These are phyloP conservation scores for Sphyrna mokarran DNA, from an alignment of 2,113 vertebrate species.

Conservation along the genomic window DNA sequence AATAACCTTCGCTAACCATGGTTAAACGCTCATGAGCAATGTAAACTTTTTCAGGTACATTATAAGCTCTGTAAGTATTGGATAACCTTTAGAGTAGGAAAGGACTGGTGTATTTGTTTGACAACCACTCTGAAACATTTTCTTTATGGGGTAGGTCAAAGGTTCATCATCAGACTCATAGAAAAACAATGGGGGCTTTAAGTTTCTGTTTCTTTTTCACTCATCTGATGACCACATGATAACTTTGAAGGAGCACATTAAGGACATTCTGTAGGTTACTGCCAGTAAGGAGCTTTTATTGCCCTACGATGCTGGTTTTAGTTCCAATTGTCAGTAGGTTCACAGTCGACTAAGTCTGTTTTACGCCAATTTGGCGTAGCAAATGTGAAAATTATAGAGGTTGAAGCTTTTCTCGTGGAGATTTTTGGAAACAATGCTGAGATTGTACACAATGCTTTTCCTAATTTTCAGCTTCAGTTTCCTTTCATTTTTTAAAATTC, in stretches of 20 bases:
- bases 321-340: not conserved
- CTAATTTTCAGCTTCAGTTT: not conserved
- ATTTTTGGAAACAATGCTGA: not conserved
- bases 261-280: not conserved
- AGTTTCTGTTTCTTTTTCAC: not conserved
- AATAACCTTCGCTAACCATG: not conserved
- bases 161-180: not conserved
- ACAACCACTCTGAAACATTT: not conserved
- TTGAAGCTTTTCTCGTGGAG: not conserved
- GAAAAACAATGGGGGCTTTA: conserved; percentile 18
- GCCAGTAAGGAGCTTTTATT: not conserved
- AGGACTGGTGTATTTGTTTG: not conserved
- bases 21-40: not conserved
- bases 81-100: not conserved
- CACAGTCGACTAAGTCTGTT: not conserved
- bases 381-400: not conserved
- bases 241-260: not conserved
- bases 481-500: not conserved
- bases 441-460: not conserved
- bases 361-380: not conserved
- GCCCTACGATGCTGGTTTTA: not conserved
- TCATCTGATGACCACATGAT: conserved; percentile 10
- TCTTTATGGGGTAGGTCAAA: not conserved
- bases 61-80: not conserved
- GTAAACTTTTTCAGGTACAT: not conserved